Evolutionary conservation across 1,140 invertebrate genomes (phyloP).

Genomic region (Drosophila sturtevanti): DNA sequence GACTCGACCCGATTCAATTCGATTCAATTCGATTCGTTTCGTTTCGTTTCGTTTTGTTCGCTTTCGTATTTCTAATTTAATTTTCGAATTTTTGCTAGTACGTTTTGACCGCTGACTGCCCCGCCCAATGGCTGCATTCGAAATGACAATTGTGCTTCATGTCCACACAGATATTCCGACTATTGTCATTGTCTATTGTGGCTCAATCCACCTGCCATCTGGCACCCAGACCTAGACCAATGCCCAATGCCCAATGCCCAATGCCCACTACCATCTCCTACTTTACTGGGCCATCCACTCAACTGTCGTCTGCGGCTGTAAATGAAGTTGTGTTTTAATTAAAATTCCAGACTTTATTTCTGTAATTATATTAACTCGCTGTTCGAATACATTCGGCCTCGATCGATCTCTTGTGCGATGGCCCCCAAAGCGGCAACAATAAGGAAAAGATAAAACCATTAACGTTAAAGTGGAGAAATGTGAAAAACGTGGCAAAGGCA

Average conservation of each 20-base stretch:
- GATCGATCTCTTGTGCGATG: slow-evolving; percentile 56
- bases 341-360: slow-evolving; percentile 82
- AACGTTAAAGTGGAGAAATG: slow-evolving; percentile 72
- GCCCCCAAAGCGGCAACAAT: slow-evolving; percentile 30
- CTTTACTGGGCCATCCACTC: neutral
- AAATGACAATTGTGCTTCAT: slow-evolving; percentile 13
- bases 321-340: slow-evolving; percentile 82
- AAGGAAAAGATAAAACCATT: slow-evolving; percentile 74
- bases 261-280: neutral
- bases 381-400: slow-evolving; percentile 62
- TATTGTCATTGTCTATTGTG: slow-evolving; percentile 17
- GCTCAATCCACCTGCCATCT: neutral
- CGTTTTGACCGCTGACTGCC: slow-evolving; percentile 11
- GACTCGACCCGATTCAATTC: no score
- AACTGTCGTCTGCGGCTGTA: slow-evolving; percentile 73
- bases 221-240: neutral
- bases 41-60: neutral
- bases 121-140: slow-evolving; percentile 8
- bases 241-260: neutral
- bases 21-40: neutral
- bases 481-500: slow-evolving; percentile 77
- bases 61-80: slow-evolving; percentile 16
- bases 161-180: slow-evolving; percentile 8
- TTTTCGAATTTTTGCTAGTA: slow-evolving; percentile 20
- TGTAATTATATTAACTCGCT: slow-evolving; percentile 82